phyloP scores from a whole-genome alignment of 2,113 vertebrate species.

The Mola mola region DNA sequence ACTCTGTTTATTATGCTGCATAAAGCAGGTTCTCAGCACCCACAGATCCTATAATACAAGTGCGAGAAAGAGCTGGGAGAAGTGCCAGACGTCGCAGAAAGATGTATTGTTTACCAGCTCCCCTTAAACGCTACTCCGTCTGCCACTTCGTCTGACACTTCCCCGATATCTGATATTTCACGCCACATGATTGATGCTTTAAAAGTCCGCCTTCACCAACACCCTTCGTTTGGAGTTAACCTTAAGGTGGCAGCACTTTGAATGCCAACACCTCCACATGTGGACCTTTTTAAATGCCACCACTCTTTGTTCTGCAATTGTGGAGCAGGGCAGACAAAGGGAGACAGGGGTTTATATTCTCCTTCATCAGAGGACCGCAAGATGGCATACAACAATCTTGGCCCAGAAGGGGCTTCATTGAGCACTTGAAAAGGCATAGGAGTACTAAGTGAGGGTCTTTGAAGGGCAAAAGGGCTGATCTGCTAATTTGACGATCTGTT shows the following conservation, averaged over 20 bases:
- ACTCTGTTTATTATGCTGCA: constrained; percentile 18
- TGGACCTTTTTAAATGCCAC: constrained; percentile 82
- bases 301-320: constrained; percentile 70
- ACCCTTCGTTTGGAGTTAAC: constrained; percentile 74
- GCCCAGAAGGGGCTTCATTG: constrained; percentile 69
- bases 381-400: constrained; percentile 67
- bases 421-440: constrained; percentile 60
- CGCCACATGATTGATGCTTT: constrained; percentile 61
- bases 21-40: constrained; percentile 14
- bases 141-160: constrained; percentile 13
- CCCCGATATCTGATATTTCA: constrained; percentile 46
- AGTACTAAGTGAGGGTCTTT: constrained; percentile 60
- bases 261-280: constrained; percentile 78
- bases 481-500: constrained; percentile 52
- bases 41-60: constrained; percentile 13
- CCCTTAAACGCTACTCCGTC: constrained; percentile 15
- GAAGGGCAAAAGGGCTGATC: constrained; percentile 51
- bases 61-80: constrained; percentile 38
- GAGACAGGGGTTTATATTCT: constrained; percentile 39
- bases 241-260: constrained; percentile 77
- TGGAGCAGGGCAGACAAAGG: constrained; percentile 69
- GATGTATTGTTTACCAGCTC: constrained; percentile 58
- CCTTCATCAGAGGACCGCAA: constrained; percentile 43
- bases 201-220: constrained; percentile 61
- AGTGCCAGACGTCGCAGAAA: constrained; percentile 24